Percentiles rank a stretch among this genome's conserved stretches.
Evolutionary conservation across 2,797 vertebrate genomes (phyloP).

Genomic region (Eutrigla gurnardus): DNA sequence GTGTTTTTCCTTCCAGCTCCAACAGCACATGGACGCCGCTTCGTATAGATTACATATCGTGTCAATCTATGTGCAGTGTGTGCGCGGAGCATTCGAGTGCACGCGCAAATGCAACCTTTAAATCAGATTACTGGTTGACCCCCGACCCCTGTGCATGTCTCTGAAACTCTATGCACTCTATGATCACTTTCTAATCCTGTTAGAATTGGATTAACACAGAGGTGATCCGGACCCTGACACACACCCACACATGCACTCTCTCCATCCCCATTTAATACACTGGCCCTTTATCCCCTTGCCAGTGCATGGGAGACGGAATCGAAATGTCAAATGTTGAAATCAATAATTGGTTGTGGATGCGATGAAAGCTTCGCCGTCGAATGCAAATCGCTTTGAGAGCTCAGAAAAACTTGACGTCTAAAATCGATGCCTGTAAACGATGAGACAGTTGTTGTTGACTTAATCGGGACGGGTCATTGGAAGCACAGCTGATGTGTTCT

Average conservation of each 20-base stretch:
- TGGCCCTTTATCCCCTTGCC: not conserved
- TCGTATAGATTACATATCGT: conserved; percentile 37
- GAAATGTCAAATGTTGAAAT: conserved; percentile 38
- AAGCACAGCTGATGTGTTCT: not conserved
- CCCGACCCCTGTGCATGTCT: conserved; percentile 34
- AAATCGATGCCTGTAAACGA: conserved; percentile 17
- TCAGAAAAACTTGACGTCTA: not conserved
- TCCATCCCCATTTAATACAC: conserved; percentile 18
- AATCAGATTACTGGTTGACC: conserved; percentile 63
- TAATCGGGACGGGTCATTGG: not conserved
- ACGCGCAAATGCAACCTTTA: conserved; percentile 31
- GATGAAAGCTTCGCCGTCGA: not conserved
- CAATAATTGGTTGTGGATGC: conserved; percentile 29
- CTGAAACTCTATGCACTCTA: conserved; percentile 42
- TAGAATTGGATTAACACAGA: conserved; percentile 61
- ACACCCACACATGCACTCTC: conserved; percentile 22
- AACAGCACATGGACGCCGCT: conserved; percentile 12
- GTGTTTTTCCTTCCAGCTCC: conserved; percentile 38
- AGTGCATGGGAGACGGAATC: conserved; percentile 20
- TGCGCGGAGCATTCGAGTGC: not conserved
- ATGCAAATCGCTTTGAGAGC: conserved; percentile 21
- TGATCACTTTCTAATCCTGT: conserved; percentile 74
- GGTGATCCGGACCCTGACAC: conserved; percentile 51
- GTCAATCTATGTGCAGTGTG: conserved; percentile 9
- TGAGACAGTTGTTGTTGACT: conserved; percentile 1